Evolutionary conservation across 2,797 vertebrate genomes (phyloP), one percentile per base, ranked within the genome.

Genomic region (Enteromius treurensis): DNA sequence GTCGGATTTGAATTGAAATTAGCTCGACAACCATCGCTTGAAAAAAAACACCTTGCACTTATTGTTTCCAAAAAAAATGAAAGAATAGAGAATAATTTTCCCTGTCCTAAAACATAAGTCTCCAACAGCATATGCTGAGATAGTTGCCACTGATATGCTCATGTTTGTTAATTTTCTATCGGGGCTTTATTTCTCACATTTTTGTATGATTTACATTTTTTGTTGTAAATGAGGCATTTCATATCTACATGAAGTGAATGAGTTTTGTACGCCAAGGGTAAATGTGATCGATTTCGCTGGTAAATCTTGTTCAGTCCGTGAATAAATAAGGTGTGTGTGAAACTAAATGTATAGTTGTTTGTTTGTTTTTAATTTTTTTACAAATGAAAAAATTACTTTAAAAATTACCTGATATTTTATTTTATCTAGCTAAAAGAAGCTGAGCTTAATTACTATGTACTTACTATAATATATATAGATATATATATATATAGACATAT

Each of bases 191-290:
- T 82, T 80, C 29, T 80, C 89, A 76, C 82, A 77, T 81, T 91
- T 92, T 91, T 80, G 80, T 90, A 90, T 83, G 86, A 90, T 93
- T 93, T 88, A 84, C 89, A 87, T 32, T 23, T 90, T 21, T 80
- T 87, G 90, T 90, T 90, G 73, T 89, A 84, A 89, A 65, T 88
- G 74, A 79, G 88, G 68, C 82, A 78, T 86, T 91, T 84, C 80
- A 86, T 79, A 83, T 64, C 75, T 40, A 88, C 89, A 89, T 40
- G 40, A 40, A 9, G 86, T 85, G 13, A 79, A 83, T 87, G 78
- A 88, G 90, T 62, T 81, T 90, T 71, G 88, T 87, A 88, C 62
- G 87, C 84, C 90, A 85, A 88, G 86, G 89, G 88, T 83, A 74
- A 88, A 60, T 79, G 79, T 64, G 55, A 62, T 77, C 84, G 49